Base-by-base conservation (phyloP, 2,888 invertebrate species). In the Drosophila emarginata region DNA sequence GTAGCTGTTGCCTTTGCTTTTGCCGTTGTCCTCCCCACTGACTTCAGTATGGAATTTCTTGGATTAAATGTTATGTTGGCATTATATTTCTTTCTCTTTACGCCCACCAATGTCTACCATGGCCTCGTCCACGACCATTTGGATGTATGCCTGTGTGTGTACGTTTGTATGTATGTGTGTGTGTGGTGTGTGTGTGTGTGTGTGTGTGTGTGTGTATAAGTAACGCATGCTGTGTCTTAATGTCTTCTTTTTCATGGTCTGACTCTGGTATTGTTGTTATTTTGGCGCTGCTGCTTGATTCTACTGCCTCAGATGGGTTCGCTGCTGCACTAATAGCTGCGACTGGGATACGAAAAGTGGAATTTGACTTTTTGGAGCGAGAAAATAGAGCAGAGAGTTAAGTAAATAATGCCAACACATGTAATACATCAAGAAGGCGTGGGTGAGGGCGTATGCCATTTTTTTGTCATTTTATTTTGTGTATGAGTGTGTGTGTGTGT, bases 41-140 rank as follows among this genome's bases (percentile, higher is more conserved):
- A 69, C 77, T 72, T 72, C 75, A 76, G 76, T 78, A 82, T 83
- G 80, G 85, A 80, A 83, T 82, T 81, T 76, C 85, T 81, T 78
- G 83, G 86, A 88, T 88, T 88, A 88, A 87, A 87, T 79, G 82
- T 84, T 86, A 87, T 87, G 84, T 87, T 81, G 81, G 81, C 77
- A 87, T 88, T 88, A 88, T 87, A 87, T 87, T 88, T 88, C 83
- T 77, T 83, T 84, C 79, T 79, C 70, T 78, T 73, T 76, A 76
- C 85, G 78, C 77, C 85, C 83, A 78, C 74, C 78, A 64, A 76
- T 66, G 76, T 75, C 75, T 67, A 70, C 51, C 69, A 14, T 37
- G 65, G 64, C 72, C 68, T 68, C 54, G 62, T 70, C 52, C 69
- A 57, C 50, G 68, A 64, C 57, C 72, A 40, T 65, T 57, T 9